Evolutionary conservation across 2,888 invertebrate genomes (phyloP).

Genomic region (Gerris lacustris): DNA sequence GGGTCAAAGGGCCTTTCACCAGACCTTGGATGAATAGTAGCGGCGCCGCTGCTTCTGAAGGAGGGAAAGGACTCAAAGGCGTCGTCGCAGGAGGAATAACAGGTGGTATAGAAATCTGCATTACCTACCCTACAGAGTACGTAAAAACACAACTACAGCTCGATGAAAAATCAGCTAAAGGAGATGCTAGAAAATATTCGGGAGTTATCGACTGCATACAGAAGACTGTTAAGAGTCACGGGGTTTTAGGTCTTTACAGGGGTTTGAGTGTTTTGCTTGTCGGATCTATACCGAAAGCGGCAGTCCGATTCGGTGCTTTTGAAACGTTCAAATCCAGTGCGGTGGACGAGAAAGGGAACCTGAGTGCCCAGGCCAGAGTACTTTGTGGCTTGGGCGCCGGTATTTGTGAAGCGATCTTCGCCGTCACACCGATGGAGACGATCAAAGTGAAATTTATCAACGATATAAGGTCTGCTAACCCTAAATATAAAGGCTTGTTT

Average conservation of each 20-base stretch:
- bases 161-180: conserved; percentile 63
- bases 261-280: conserved; percentile 91
- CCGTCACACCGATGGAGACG: conserved; percentile 99
- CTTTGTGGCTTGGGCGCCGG: conserved; percentile 92
- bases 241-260: conserved; percentile 83
- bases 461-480: conserved; percentile 83
- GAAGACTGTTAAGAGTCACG: conserved; percentile 78
- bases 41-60: neutral
- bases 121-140: conserved; percentile 97
- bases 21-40: neutral
- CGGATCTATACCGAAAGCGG: conserved; percentile 97
- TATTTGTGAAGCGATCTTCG: conserved; percentile 85
- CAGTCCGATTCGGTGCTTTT: conserved; percentile 92
- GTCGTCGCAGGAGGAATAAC: conserved; percentile 67
- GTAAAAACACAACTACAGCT: conserved; percentile 98
- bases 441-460: conserved; percentile 98
- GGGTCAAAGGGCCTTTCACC: neutral
- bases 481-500: conserved; percentile 81
- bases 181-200: conserved; percentile 58
- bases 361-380: conserved; percentile 62
- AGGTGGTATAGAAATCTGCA: conserved; percentile 97
- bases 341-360: conserved; percentile 65
- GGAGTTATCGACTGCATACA: conserved; percentile 84
- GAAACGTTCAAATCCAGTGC: conserved; percentile 75
- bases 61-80: neutral